A percentile compares a stretch with the other conserved stretches of the same genome.
phyloP scores from a whole-genome alignment of 2,888 invertebrate genomes.

The Phengaris alcon region DNA sequence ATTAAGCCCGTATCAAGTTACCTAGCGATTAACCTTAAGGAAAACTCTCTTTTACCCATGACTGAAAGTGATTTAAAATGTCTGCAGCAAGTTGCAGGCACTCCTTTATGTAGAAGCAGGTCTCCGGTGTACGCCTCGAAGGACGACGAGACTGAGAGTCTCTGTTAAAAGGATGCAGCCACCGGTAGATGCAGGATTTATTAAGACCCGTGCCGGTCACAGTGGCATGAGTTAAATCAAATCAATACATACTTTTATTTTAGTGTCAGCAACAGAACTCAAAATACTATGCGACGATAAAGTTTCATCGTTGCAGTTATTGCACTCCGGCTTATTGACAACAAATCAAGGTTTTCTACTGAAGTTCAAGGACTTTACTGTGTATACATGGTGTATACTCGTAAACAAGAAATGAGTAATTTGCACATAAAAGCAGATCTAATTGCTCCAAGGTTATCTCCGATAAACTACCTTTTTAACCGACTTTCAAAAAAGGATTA shows the following conservation, averaged over 20 bases:
- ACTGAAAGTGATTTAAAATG: no score
- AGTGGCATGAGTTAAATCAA: conserved; percentile 19
- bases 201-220: conserved; percentile 19
- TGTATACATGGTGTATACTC: no score
- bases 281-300: conserved; percentile 18
- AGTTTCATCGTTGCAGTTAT: conserved; percentile 23
- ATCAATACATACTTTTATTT: not conserved
- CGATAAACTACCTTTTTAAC: no score
- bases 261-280: not conserved
- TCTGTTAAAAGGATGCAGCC: conserved; percentile 18
- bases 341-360: conserved; percentile 28
- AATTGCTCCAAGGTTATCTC: no score
- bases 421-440: not conserved
- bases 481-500: no score
- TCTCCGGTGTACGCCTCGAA: conserved; percentile 23
- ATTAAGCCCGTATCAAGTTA: no score
- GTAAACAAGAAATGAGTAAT: conserved; percentile 9
- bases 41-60: no score
- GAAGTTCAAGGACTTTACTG: conserved; percentile 18
- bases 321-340: conserved; percentile 12
- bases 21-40: no score
- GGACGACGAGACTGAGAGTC: conserved; percentile 25
- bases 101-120: conserved; percentile 24
- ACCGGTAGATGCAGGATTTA: not conserved
- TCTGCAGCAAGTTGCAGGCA: no score